Conservation (phyloP, 2,888 invertebrate genomes). For the Callinectes sapidus region DNA sequence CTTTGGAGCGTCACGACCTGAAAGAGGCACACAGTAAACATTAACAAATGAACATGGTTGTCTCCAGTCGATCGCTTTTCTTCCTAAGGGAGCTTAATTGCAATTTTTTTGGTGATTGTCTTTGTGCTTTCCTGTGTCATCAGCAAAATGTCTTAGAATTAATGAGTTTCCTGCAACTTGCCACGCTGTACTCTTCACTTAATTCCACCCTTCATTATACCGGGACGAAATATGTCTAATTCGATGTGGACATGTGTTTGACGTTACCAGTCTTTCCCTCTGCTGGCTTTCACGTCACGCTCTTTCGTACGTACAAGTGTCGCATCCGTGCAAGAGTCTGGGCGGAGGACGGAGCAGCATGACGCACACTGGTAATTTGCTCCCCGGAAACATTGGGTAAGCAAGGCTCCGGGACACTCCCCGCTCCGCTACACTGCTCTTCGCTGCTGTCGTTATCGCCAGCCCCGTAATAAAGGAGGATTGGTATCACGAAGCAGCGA, state of each 20-base stretch:
- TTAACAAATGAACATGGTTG: not conserved
- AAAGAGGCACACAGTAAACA: not conserved
- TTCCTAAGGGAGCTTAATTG: not conserved
- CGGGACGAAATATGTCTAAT: not conserved
- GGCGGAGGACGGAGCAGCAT: not conserved
- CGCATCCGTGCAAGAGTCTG: slow-evolving; percentile 9
- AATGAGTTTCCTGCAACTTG: not conserved
- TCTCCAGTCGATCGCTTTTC: not conserved
- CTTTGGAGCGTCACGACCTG: not conserved
- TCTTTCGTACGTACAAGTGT: not conserved
- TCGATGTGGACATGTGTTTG: not conserved
- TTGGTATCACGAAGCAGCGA: slow-evolving; percentile 13
- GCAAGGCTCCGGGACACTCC: slow-evolving; percentile 9
- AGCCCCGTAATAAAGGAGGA: slow-evolving; percentile 16
- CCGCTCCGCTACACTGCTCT: slow-evolving; percentile 19
- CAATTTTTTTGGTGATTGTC: not conserved
- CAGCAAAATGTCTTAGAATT: not conserved
- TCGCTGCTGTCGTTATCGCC: slow-evolving; percentile 4
- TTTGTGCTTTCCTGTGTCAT: not conserved
- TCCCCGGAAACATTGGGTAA: slow-evolving; percentile 17
- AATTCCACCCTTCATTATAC: not conserved
- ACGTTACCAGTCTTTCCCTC: not conserved
- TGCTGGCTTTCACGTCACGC: not conserved
- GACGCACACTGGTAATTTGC: slow-evolving; percentile 2
- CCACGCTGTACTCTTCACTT: not conserved